Conservation (phyloP, 2,797 vertebrate species). For the Apogon talboti region DNA sequence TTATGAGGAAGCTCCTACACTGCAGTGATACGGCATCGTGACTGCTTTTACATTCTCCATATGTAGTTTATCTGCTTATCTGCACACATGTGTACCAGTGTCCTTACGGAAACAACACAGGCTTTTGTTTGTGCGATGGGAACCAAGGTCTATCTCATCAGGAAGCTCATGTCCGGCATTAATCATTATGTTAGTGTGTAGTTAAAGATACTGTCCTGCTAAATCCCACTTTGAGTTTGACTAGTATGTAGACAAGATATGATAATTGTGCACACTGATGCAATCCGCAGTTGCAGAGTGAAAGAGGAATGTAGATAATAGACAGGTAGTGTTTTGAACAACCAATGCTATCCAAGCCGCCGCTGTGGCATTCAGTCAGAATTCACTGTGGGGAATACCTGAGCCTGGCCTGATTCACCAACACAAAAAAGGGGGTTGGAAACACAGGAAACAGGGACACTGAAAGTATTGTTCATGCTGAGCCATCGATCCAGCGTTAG, state of each 20-base stretch:
- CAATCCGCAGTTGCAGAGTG: conserved; percentile 38
- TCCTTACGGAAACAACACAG: conserved; percentile 71
- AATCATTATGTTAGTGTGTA: conserved; percentile 52
- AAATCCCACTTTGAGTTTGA: not conserved
- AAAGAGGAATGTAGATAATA: conserved; percentile 67
- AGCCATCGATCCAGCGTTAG: conserved; percentile 46
- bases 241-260: conserved; percentile 2
- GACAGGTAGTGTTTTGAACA: conserved; percentile 61
- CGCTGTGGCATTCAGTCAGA: conserved; percentile 47
- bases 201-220: conserved; percentile 20
- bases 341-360: conserved; percentile 57
- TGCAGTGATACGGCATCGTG: conserved; percentile 71
- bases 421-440: conserved; percentile 52
- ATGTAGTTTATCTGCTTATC: conserved; percentile 73
- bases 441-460: conserved; percentile 62
- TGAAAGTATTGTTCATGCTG: conserved; percentile 59
- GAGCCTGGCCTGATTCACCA: conserved; percentile 56
- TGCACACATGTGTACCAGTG: conserved; percentile 67
- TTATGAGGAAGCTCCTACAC: conserved; percentile 74
- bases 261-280: conserved; percentile 15
- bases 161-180: conserved; percentile 47
- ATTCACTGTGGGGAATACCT: conserved; percentile 61
- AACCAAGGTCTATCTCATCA: conserved; percentile 67
- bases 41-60: conserved; percentile 57
- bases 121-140: conserved; percentile 75